Percentiles rank a stretch among this genome's conserved stretches.
Conservation (phyloP, 2,113 vertebrate genomes). For the Vombatus ursinus region DNA sequence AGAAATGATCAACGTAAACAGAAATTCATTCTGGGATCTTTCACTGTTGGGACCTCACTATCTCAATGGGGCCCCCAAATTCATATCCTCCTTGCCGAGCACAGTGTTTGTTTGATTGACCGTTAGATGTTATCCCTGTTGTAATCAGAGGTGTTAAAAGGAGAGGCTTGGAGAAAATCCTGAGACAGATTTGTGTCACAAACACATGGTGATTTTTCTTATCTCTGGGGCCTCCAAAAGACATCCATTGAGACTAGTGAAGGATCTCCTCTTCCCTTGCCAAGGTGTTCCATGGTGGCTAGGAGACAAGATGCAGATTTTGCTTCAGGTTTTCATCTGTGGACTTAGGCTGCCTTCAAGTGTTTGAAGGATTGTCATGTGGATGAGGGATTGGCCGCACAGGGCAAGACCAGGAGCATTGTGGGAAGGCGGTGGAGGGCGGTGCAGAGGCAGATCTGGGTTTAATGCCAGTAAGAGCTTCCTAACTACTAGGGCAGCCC, state of each 20-base stretch:
- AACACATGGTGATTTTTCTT: not conserved
- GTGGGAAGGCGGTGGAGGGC: not conserved
- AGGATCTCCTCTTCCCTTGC: not conserved
- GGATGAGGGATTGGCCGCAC: not conserved
- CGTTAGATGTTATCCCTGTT: not conserved
- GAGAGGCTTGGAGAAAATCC: not conserved
- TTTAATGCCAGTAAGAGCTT: not conserved
- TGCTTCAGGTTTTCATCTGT: not conserved
- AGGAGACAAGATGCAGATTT: not conserved
- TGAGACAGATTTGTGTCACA: not conserved
- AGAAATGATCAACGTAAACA: constrained; percentile 11
- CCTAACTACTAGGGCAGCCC: too few relatives aligned
- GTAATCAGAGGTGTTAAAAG: not conserved
- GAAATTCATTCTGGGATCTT: not conserved
- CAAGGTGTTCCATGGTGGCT: not conserved
- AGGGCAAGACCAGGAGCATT: not conserved
- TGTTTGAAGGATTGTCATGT: not conserved
- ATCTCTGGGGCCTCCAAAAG: not conserved
- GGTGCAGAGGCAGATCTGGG: too few relatives aligned
- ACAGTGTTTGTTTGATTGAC: not conserved
- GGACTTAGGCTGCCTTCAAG: too few relatives aligned
- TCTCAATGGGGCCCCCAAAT: not conserved
- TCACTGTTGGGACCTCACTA: not conserved
- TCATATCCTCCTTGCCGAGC: not conserved
- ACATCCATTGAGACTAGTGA: not conserved